Base-by-base conservation (phyloP, 2,888 invertebrate genomes). In the Drosophila borborema region DNA sequence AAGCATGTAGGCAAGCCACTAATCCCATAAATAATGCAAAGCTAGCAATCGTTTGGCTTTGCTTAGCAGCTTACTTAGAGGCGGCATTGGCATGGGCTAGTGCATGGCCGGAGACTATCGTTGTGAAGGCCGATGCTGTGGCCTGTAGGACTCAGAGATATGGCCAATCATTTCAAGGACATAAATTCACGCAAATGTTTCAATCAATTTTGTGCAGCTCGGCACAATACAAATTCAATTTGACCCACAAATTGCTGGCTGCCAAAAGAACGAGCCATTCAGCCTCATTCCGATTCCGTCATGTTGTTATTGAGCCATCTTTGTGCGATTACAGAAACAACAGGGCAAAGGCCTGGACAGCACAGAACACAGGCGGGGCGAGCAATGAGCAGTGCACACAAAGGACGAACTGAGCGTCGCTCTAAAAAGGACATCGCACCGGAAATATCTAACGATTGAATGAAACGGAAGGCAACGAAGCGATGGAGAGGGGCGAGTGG, bases 211-310 rank as follows among this genome's bases (percentile, higher is more conserved):
- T 80, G 81, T 77, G 71, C 77, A 77, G 79, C 74, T 73, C 59
- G 76, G 84, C 87, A 84, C 85, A 86, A 85, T 86, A 85, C 87
- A 87, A 85, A 85, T 84, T 89, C 89, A 85, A 85, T 85, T 85
- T 89, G 82, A 89, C 85, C 87, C 85, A 89, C 89, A 85, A 84
- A 89, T 89, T 86, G 77, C 82, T 81, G 74, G 82, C 85, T 38
- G 34, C 34, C 34, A 41, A 74, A 78, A 69, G 76, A 67, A 70
- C 61, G 45, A 45, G 46, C 49, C 58, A 63, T 63, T 53, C 58
- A 58, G 53, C 46, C 67, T 66, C 72, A 72, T 55, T 65, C 64
- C 46, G 64, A 63, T 68, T 72, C 74, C 60, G 64, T 64, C 79
- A 77, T 81, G 81, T 88, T 86, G 85, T 82, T 87, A 84, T 86